A percentile compares a stretch with the other conserved stretches of the same genome.
phyloP scores from a whole-genome alignment of 2,797 vertebrate genomes.

The Limnodromus scolopaceus region DNA sequence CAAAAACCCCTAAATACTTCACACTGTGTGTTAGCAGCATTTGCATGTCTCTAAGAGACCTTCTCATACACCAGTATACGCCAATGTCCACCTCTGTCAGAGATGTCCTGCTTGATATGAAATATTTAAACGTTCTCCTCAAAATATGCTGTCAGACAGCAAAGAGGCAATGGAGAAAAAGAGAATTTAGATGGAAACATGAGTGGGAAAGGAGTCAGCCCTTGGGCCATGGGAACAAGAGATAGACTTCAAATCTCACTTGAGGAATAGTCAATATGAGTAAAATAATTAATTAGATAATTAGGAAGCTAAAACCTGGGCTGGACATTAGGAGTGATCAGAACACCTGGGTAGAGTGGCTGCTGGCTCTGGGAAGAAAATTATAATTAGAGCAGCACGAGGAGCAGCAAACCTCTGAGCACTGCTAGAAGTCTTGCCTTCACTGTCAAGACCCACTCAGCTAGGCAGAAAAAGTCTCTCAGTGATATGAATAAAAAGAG shows the following conservation, averaged over 20 bases:
- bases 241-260: not conserved
- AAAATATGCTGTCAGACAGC: not conserved
- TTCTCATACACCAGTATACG: not conserved
- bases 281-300: not conserved
- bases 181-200: not conserved
- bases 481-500: not conserved
- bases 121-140: not conserved
- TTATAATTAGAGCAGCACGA: not conserved
- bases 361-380: not conserved
- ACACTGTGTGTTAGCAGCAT: not conserved
- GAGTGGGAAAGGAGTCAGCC: not conserved
- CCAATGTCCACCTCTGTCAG: not conserved
- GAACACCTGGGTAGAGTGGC: not conserved
- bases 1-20: accelerated
- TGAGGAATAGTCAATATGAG: not conserved
- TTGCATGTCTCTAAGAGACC: not conserved
- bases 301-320: not conserved
- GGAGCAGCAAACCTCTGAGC: not conserved
- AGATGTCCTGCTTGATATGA: not conserved
- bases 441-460: not conserved
- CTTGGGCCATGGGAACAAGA: not conserved
- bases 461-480: not conserved
- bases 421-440: not conserved
- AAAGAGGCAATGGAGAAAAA: not conserved
- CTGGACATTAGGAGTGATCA: not conserved